Evolutionary conservation across 1,140 invertebrate genomes (phyloP).

Genomic region (Phocides pigmalion): DNA sequence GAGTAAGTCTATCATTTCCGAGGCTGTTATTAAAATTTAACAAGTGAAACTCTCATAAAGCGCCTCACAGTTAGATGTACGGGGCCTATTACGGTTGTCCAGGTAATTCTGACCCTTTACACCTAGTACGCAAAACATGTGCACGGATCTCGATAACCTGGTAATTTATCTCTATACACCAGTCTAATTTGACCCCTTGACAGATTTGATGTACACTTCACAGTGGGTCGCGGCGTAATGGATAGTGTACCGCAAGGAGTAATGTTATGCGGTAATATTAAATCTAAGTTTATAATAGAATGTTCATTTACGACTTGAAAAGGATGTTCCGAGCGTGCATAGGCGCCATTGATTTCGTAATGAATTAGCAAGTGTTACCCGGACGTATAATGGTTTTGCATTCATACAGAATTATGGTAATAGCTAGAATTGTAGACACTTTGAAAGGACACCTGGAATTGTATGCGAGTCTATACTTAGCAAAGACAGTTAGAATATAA

Average conservation of each 20-base stretch:
- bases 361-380: constrained; percentile 31
- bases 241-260: constrained; percentile 58
- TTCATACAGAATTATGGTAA: constrained; percentile 28
- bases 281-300: constrained; percentile 61
- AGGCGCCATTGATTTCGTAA: constrained; percentile 35
- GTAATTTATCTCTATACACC: constrained; percentile 43
- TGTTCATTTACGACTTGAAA: constrained; percentile 48
- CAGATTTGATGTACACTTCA: constrained; percentile 40
- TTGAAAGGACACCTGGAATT: constrained; percentile 27
- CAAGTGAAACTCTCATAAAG: constrained; percentile 52
- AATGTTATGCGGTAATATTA: constrained; percentile 60
- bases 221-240: constrained; percentile 48
- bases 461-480: not conserved
- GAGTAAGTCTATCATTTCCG: constrained; percentile 21
- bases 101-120: constrained; percentile 37
- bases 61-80: constrained; percentile 49
- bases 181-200: constrained; percentile 46
- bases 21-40: constrained; percentile 54
- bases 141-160: constrained; percentile 40
- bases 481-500: too few relatives aligned
- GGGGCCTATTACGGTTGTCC: constrained; percentile 42
- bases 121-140: constrained; percentile 31
- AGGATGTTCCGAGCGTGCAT: constrained; percentile 35
- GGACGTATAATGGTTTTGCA: constrained; percentile 23
- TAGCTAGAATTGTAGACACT: constrained; percentile 10